Base-by-base conservation (phyloP, 1,140 invertebrate species). In the Brachionus asplanchnoidis region DNA sequence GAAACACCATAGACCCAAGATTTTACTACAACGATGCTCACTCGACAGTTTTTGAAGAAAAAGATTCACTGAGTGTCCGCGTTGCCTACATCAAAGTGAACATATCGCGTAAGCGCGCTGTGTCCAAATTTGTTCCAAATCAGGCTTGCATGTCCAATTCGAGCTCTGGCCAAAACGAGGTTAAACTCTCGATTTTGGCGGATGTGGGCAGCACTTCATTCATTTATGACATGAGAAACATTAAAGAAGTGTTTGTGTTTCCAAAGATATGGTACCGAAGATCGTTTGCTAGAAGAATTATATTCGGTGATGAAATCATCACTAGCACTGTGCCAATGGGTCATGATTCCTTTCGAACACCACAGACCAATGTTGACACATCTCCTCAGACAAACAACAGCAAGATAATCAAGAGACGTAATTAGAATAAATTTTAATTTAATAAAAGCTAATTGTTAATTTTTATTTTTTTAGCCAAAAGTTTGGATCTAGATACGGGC, bases 141-240 rank as follows among this genome's bases (percentile, higher is more conserved):
- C 17, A 32, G 17, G 3, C 42, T 9, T 17, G 1, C 11, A 32
- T 23, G 26, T 14, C 65, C n/a, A 46, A 23, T 11, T 6, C 23
- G 17, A 60, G 5, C 9, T 17, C 50, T 17, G 32, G n/a, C 14
- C 42, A 53, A n/a, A 84, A 84, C 75, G 60, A 53, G 17, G 68
- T 84, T 94, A 53, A 84, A 84, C 91, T 91, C 85, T 73, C 88
- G 94, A 94, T 94, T 11, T 96, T 97, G 85, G 93, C 95, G 86
- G 96, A 98, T 89, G 95, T 98, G 87, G 97, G 97, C 36, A 96
- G 94, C n/a, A 97, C 97, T 26, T 95, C 95, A 23, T 99, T 99
- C 89, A 98, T 98, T 88, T 99, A 98, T 89, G 97, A 99, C 88
- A 98, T 99, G 96, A 92, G 97, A 77, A 92, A 97, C n/a, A 89